Evolutionary conservation across 2,888 invertebrate genomes (phyloP).

Genomic region (Lycocerus yunnanus): DNA sequence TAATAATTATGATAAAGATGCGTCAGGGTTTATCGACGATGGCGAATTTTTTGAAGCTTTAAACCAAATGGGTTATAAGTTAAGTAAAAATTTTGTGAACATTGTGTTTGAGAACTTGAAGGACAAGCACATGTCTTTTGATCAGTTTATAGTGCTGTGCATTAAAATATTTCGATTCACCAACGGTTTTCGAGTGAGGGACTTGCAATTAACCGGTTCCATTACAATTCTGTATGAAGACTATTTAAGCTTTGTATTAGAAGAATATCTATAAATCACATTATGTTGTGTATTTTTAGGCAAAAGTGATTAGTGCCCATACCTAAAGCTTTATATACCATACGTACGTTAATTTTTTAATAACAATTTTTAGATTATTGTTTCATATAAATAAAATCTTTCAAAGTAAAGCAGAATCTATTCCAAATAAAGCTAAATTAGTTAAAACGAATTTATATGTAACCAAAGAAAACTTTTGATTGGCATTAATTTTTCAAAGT

Average conservation of each 20-base stretch:
- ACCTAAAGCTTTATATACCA: no score
- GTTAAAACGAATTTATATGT: no score
- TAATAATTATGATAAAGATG: slow-evolving; percentile 76
- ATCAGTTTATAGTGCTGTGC: slow-evolving; percentile 81
- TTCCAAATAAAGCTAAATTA: no score
- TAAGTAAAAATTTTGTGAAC: slow-evolving; percentile 72
- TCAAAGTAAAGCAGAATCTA: no score
- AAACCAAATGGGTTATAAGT: slow-evolving; percentile 80
- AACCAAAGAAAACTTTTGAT: no score
- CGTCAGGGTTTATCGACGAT: slow-evolving; percentile 78
- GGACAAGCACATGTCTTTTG: slow-evolving; percentile 68
- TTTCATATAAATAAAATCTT: no score
- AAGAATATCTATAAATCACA: slow-evolving; percentile 57
- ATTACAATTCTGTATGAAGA: slow-evolving; percentile 86
- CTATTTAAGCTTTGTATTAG: slow-evolving; percentile 78
- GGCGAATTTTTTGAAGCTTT: slow-evolving; percentile 74
- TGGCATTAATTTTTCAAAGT: no score
- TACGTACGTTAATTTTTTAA: no score
- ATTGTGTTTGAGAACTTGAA: slow-evolving; percentile 70
- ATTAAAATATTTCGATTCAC: slow-evolving; percentile 82
- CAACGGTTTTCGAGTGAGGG: slow-evolving; percentile 78
- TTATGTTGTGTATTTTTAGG: background rate
- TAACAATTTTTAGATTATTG: no score
- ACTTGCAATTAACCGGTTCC: slow-evolving; percentile 75
- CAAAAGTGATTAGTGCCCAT: no score